Conservation (phyloP, 2,888 invertebrate genomes). For the Sialis fuliginosa region DNA sequence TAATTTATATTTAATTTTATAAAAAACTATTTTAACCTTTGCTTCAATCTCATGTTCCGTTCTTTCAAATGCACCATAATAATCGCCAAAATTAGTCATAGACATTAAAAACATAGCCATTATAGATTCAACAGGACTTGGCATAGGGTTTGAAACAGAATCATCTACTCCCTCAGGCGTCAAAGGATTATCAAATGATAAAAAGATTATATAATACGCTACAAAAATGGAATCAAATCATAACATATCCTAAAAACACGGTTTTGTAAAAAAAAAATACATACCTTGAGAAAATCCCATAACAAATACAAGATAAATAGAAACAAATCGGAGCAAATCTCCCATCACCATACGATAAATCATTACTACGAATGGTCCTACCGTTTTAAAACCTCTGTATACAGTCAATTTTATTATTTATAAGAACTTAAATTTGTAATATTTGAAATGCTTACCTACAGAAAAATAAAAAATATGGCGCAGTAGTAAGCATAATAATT, state of each 20-base stretch:
- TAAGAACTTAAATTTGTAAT: constrained; percentile 2
- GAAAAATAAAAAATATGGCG: constrained; percentile 94
- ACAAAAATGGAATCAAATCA: constrained; percentile 15
- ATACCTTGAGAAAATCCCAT: constrained; percentile 92
- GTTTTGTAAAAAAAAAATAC: not conserved
- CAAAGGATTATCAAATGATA: constrained; percentile 71
- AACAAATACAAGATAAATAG: constrained; percentile 92
- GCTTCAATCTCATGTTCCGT: constrained; percentile 79
- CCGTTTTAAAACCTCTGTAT: constrained; percentile 87
- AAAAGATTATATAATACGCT: constrained; percentile 84
- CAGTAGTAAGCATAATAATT: constrained; percentile 86
- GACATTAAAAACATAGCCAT: constrained; percentile 99
- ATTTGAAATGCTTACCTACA: constrained; percentile 46
- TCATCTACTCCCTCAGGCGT: constrained; percentile 72
- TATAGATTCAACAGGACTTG: constrained; percentile 82
- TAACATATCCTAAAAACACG: not conserved
- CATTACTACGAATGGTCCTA: constrained; percentile 99
- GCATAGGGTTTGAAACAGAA: constrained; percentile 69
- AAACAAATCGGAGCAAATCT: constrained; percentile 85
- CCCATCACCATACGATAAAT: constrained; percentile 97
- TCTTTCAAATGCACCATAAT: constrained; percentile 76
- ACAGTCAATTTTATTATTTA: constrained; percentile 7
- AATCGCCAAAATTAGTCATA: constrained; percentile 88
- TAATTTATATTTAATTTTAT: not conserved
- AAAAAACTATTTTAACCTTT: constrained; percentile 38